Evolutionary conservation across 2,113 vertebrate genomes (phyloP), one percentile per base, ranked within the genome.

Genomic region (Aythya baeri): DNA sequence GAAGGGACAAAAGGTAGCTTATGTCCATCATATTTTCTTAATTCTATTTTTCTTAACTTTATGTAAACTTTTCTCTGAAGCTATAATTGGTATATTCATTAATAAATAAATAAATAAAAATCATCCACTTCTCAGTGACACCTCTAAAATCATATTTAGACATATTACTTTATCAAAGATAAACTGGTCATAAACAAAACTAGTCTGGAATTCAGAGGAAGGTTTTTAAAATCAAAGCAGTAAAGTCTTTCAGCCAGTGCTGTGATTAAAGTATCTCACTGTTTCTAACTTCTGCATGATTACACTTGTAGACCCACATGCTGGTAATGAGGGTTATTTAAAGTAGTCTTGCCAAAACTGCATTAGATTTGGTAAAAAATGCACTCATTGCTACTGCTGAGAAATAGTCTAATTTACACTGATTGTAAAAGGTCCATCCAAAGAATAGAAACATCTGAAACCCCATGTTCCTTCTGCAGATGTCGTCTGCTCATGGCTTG

Each of bases 31-130:
- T n/a, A 50, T 54, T 94, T 93, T 80, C 16, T n/a, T 91, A 11
- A 66, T 93, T 83, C 58, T 50, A 59, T 46, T 84, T 86, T 96
- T 70, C 59, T 88, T 86, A 81, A 63, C 52, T 88, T 87, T 43
- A n/a, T 86, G 81, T 86, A 78, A 80, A 93, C 91, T 93, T 86
- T 23, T 41, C 15, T 88, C 91, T 94, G 36, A 78, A 75, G 23
- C 9, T 68, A 12, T 86, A 91, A 77, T 93, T 91, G 57, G 29
- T 23, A 58, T 38, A 92, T 81, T 74, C 67, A 36, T 22, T 93
- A 84, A 82, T 54, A 89, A 88, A 52, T 26, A 25, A 25, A 50
- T 6, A 50, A 23, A 23, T 11, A 49, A 50, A 50, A 23, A 89
- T 85, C 49, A 89, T 3, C 2, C 55, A 27, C 34, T 67, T 88